phyloP scores from a whole-genome alignment of 2,113 vertebrate genomes.

The Phaethornis superciliosus region DNA sequence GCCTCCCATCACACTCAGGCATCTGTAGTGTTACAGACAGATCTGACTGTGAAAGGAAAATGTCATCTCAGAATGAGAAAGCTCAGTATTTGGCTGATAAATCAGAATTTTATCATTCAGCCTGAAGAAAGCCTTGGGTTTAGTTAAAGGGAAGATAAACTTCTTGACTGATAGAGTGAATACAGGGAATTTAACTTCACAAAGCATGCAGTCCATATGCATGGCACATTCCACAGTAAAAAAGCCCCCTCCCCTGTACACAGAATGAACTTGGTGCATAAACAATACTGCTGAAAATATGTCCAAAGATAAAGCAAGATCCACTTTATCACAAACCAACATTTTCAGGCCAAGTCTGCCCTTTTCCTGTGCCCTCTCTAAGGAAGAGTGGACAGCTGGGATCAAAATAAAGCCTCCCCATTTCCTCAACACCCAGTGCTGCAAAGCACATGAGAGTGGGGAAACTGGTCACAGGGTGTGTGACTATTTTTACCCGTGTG shows the following conservation, averaged over 20 bases:
- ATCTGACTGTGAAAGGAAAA: neutral
- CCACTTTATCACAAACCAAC: neutral
- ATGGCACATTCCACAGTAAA: neutral
- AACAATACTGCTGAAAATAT: neutral
- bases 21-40: neutral
- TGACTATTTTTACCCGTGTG: neutral
- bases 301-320: neutral
- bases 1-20: neutral
- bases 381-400: neutral
- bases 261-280: neutral
- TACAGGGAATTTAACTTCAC: neutral
- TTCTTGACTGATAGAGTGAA: neutral
- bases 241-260: neutral
- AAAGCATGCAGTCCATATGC: neutral
- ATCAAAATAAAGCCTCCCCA: constrained; percentile 16
- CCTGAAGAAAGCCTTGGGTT: neutral
- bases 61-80: neutral
- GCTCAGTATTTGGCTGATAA: neutral
- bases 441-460: neutral
- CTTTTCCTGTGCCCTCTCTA: neutral
- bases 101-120: neutral
- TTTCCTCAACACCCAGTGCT: neutral
- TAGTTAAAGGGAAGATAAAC: neutral
- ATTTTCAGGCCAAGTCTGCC: neutral
- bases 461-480: neutral